Evolutionary conservation across 1,140 invertebrate species (phyloP), one percentile per base, ranked within the genome.

Genomic region (Conopomorpha cramerella): DNA sequence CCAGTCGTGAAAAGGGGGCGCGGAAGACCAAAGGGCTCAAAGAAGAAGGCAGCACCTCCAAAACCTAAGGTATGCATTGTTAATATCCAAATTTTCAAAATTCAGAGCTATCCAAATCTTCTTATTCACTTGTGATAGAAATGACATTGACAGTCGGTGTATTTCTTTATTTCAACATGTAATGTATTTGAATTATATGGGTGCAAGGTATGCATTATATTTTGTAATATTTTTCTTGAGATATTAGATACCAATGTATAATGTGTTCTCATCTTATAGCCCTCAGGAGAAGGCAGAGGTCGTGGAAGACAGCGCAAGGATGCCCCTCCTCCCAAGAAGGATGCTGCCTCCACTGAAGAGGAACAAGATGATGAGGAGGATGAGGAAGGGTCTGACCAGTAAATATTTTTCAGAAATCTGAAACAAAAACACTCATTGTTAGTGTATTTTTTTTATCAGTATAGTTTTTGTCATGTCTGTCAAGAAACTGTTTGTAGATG

Each of bases 1-100:
- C 68, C 77, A 16, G 59, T 62, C 47, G 68, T 60, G n/a, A 79
- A 79, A 59, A 56, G 77, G 54, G 77, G 77, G n/a, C 52, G 77
- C 55, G 77, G 76, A 28, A 58, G 77, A 41, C 77, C 77, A 30
- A 79, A 79, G 44, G 77, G 77, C 11, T 70, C 74, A n/a, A 79
- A 78, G 57, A 79, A 79, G 51, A 78, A 68, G 45, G 46, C 56
- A 11, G 51, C 57, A 34, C 57, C 55, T 26, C 41, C 45, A 14
- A 79, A 74, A 46, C 57, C 56, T 37, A 79, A 79, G 62, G 76
- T 76, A 51, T 32, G n/a, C n/a, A n/a, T n/a, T n/a, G n/a, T n/a
- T n/a, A n/a, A n/a, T n/a, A n/a, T n/a, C n/a, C n/a, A n/a, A n/a
- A n/a, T n/a, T n/a, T n/a, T n/a, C n/a, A n/a, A n/a, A n/a, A n/a